Evolutionary conservation across 2,797 vertebrate species (phyloP), one percentile per base, ranked within the genome.

Genomic region (Luscinia megarhynchos): DNA sequence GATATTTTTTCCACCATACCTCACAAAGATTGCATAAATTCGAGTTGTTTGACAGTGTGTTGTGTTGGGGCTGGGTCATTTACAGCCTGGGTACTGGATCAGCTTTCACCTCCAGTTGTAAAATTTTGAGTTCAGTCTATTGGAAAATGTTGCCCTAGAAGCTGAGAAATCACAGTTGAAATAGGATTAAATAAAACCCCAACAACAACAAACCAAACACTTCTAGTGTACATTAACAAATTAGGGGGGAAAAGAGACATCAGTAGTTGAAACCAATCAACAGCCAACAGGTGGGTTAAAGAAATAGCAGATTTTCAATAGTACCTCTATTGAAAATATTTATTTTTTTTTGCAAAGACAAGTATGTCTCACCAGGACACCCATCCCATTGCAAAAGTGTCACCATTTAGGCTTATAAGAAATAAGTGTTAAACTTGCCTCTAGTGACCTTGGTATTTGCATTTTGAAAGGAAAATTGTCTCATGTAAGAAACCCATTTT

Each of bases 231-330:
- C 3, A 5, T 16, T 7, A 21, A 55, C 30, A 89, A 77, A 43
- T 21, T 2, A n/a, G 6, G 5, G 7, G 6, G 3, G 4, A 1
- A 9, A 12, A 40, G 51, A 67, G 3, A 1, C 4, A 22, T 34
- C 22, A 32, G 17, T 19, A 69, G 36, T 77, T 11, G 43, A 80
- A 73, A 48, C 59, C 15, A 51, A 74, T 26, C 21, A 64, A 51
- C 23, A 51, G 10, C 3, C 22, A 68, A 30, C 1, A n/a, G 9
- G 1, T 20, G 4, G 4, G 2, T 76, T 63, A 79, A 16, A 79
- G 45, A 90, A 89, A 63, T 27, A 40, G 1, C 5, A 6, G 40
- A 45, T 50, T 86, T 66, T 57, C 21, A n/a, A 21, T 29, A 53
- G n/a, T 59, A 29, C 4, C 34, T 64, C 17, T 5, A 46, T 24